Evolutionary conservation across 2,888 invertebrate genomes (phyloP).

Genomic region (Trachelus stipa): DNA sequence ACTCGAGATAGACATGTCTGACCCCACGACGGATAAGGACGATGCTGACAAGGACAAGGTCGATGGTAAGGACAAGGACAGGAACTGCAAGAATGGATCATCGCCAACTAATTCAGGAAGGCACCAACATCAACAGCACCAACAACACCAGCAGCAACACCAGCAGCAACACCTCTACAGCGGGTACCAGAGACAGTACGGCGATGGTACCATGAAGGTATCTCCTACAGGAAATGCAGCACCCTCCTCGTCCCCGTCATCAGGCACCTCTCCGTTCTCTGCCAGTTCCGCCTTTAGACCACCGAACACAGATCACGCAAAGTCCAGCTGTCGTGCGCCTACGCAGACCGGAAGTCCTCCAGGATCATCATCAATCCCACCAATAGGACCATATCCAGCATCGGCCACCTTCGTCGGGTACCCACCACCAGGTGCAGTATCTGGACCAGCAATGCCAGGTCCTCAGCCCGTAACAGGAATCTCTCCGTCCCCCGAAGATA

Average conservation of each 20-base stretch:
- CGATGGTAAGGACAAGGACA: constrained; percentile 69
- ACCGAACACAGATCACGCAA: constrained; percentile 74
- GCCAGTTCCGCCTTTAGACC: constrained; percentile 85
- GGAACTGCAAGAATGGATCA: constrained; percentile 46
- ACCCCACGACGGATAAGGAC: constrained; percentile 75
- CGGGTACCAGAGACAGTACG: constrained; percentile 67
- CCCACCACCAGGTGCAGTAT: constrained; percentile 66
- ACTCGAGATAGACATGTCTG: constrained; percentile 83
- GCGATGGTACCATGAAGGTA: constrained; percentile 69
- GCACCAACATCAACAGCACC: constrained; percentile 42
- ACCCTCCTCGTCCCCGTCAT: constrained; percentile 47
- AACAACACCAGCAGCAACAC: constrained; percentile 39
- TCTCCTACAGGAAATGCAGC: constrained; percentile 53
- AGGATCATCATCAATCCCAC: constrained; percentile 58
- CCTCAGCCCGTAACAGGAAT: constrained; percentile 55
- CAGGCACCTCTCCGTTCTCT: constrained; percentile 73
- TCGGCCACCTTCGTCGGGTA: constrained; percentile 82
- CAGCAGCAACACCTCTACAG: constrained; percentile 64
- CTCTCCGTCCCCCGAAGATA: constrained; percentile 59
- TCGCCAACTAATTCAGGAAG: constrained; percentile 45
- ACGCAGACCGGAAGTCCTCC: constrained; percentile 30
- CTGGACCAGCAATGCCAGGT: constrained; percentile 56
- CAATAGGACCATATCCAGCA: constrained; percentile 74
- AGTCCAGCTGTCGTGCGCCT: constrained; percentile 65
- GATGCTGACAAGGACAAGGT: constrained; percentile 71